phyloP scores from a whole-genome alignment of 2,113 vertebrate genomes.

The Apteryx mantelli region DNA sequence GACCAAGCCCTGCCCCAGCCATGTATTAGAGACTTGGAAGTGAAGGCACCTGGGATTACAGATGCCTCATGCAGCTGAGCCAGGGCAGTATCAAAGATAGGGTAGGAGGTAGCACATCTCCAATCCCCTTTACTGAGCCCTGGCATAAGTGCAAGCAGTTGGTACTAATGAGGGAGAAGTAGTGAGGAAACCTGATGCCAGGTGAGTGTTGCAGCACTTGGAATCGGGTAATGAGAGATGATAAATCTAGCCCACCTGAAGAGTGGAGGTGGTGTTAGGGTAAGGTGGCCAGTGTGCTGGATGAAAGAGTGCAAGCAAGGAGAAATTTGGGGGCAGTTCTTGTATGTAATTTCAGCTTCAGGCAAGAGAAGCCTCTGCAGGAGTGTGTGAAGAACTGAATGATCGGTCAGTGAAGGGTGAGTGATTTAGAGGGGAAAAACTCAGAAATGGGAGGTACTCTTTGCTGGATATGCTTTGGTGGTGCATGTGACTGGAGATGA shows the following conservation, averaged over 20 bases:
- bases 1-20: not conserved
- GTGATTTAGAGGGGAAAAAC: not conserved
- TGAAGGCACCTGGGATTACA: not conserved
- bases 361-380: not conserved
- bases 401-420: not conserved
- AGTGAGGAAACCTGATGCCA: not conserved
- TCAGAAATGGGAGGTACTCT: rapidly evolving
- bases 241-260: rapidly evolving
- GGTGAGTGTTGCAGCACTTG: not conserved
- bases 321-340: rapidly evolving
- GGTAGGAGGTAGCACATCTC: not conserved
- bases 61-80: not conserved
- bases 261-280: too few species aligned
- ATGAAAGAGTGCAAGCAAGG: rapidly evolving
- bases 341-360: rapidly evolving
- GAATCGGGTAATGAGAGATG: rapidly evolving
- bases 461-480: not conserved
- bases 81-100: not conserved
- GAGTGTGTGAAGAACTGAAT: not conserved
- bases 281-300: rapidly evolving
- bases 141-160: not conserved
- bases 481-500: not conserved
- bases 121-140: not conserved
- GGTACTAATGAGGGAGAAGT: not conserved
- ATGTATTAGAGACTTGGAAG: not conserved